These are phyloP conservation scores for Cyprinodon diabolis DNA, from an alignment of 2,797 vertebrate species.

Conservation along the genomic window DNA sequence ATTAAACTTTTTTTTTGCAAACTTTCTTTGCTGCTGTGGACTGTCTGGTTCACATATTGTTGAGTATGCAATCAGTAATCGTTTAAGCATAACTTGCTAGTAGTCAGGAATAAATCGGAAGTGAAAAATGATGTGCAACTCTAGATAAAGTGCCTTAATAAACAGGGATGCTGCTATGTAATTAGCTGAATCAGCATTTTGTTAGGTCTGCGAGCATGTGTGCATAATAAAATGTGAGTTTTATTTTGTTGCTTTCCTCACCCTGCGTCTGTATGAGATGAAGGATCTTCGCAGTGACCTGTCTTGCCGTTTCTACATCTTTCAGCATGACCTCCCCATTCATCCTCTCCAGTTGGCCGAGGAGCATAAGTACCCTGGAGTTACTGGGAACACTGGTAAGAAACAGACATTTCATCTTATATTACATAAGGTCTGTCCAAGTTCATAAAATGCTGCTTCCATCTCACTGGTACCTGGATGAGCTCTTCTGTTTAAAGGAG, in stretches of 20 bases:
- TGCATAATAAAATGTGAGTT: not conserved
- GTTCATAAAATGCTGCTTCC: not conserved
- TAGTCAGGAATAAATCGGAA: not conserved
- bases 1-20: not conserved
- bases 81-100: not conserved
- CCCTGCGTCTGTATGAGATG: constrained; percentile 97
- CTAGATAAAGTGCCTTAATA: not conserved
- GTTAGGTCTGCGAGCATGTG: not conserved
- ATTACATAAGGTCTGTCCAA: not conserved
- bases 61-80: not conserved
- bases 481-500: not conserved
- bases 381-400: constrained; percentile 82
- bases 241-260: constrained; percentile 55
- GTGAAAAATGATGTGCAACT: too few species aligned
- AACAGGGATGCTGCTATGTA: not conserved
- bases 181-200: not conserved
- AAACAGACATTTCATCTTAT: constrained; percentile 15
- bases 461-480: not conserved
- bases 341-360: constrained; percentile 92
- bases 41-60: not conserved
- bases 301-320: constrained; percentile 85
- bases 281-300: constrained; percentile 93
- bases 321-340: constrained; percentile 80
- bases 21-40: not conserved
- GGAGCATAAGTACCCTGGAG: constrained; percentile 88